phyloP scores from a whole-genome alignment of 2,113 vertebrate genomes.

The Bos taurus region ARS-UCD2.0 NC_037349.1:36052501-36053000 shows the following conservation, averaged over 20 bases:
- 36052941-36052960: background rate
- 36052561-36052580: background rate
- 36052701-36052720: background rate
- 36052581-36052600: background rate
- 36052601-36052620: background rate
- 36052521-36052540: background rate
- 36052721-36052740: background rate
- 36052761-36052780: background rate
- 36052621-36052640: background rate
- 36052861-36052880: background rate
- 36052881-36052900: background rate
- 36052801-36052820: background rate
- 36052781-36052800: background rate
- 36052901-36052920: background rate
- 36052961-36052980: background rate
- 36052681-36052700: background rate
- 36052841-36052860: background rate
- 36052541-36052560: background rate
- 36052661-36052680: background rate
- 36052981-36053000: background rate
- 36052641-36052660: background rate
- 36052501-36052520: background rate
- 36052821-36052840: background rate
- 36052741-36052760: background rate
- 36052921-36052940: background rate